These are phyloP conservation scores for Vidua chalybeata DNA, from an alignment of 2,113 vertebrate genomes.

Conservation along the genomic window DNA sequence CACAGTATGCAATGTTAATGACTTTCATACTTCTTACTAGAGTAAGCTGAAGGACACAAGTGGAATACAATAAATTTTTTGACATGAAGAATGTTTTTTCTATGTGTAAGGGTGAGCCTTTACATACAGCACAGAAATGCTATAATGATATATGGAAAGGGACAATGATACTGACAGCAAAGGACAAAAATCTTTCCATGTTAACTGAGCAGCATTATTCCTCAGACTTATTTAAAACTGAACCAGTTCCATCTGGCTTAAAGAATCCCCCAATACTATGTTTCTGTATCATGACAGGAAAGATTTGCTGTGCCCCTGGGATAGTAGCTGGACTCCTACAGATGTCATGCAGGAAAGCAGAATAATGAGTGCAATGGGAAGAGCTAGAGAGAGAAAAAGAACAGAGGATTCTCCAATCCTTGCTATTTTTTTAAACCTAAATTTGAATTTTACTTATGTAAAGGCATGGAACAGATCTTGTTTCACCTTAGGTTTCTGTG, in stretches of 20 bases:
- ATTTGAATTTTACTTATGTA: not conserved
- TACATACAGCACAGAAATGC: not conserved
- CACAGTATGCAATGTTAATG: not conserved
- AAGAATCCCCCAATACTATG: not conserved
- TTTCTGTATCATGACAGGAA: not conserved
- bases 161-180: not conserved
- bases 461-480: not conserved
- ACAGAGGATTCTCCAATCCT: not conserved
- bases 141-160: not conserved
- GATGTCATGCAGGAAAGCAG: not conserved
- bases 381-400: not conserved
- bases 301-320: not conserved
- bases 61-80: not conserved
- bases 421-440: not conserved
- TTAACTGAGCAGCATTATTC: not conserved
- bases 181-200: not conserved
- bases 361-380: not conserved
- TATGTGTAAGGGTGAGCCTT: not conserved
- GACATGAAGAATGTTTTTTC: not conserved
- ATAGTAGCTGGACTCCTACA: not conserved
- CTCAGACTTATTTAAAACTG: not conserved
- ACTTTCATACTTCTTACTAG: not conserved
- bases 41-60: not conserved
- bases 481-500: not conserved
- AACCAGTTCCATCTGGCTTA: not conserved